Evolutionary conservation across 2,797 vertebrate species (phyloP), one percentile per base, ranked within the genome.

Genomic region (Mus minutoides): DNA sequence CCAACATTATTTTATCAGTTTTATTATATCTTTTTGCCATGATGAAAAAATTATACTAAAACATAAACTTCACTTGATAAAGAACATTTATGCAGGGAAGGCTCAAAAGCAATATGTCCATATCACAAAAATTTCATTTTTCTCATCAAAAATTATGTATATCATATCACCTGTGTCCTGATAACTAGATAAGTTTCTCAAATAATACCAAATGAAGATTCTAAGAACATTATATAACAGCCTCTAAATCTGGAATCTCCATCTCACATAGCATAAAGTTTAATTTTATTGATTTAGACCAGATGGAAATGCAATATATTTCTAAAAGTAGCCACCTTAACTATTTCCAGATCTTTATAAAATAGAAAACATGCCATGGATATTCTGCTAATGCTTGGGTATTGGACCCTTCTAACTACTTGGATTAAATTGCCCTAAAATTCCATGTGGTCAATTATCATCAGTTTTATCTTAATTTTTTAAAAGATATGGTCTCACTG

Each of bases 311-410:
- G 54, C 10, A 94, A 96, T 75, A 91, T 75, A 96, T 96, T 96
- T 96, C 94, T 62, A 97, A 97, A 96, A 94, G 94, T 82, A 95
- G 93, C 64, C 73, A 97, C 80, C 60, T 91, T 97, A 97, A 94
- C 84, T 67, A 95, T 90, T 96, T 96, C 90, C 94, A 97, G 91
- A 94, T 85, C 64, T 95, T 95, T 78, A 94, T 77, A 92, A 94
- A 92, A 87, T 62, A 96, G 67, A 95, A 95, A 95, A 93, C 56
- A 94, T 80, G 78, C 73, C 75, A 96, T 75, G 56, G 40, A 87
- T 80, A 88, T n/a, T 92, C 80, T 93, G 60, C 58, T 90, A 93
- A 93, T 88, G 87, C 54, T 88, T 94, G 58, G 46, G 60, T 93
- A 91, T 91, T 97, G 46, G 88, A 88, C 67, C 88, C 16, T 90